Evolutionary conservation across 2,797 vertebrate species (phyloP), one percentile per base, ranked within the genome.

Genomic region (Peromyscus aztecus): DNA sequence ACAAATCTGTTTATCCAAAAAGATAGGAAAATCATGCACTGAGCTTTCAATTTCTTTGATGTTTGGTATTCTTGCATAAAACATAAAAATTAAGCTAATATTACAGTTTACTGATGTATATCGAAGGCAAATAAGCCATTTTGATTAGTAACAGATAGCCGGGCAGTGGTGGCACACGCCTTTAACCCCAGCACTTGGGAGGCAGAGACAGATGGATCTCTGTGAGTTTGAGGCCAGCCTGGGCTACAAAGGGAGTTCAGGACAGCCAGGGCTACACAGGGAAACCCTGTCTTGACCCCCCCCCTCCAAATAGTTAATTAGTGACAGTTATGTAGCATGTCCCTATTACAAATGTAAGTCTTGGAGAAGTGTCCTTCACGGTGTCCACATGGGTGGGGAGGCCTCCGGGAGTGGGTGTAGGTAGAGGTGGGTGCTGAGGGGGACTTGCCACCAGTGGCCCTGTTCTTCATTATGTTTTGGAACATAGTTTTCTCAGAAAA

Each of bases 11-110:
- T 81, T 95, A 67, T 95, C 88, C 67, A 84, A 78, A 93, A 96
- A 96, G 95, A 83, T 52, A 75, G n/a, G 65, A 46, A 90, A 96
- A 96, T 97, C 96, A 97, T 91, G 96, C 93, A 14, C 77, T 75
- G 92, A 94, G 85, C 95, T 91, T 95, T 63, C 12, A n/a, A 76
- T 91, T 82, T 46, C 91, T 95, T 77, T 81, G 31, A 57, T 55
- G n/a, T 94, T 94, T 37, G 43, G 96, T 97, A 34, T 94, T 95
- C 80, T 94, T 91, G 86, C 55, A 24, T 90, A 89, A 91, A 96
- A 78, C 40, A 34, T 57, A 77, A 90, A 95, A 86, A 34, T 46
- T 77, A 57, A 95, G 91, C 21, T 81, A 93, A 91, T 61, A 76
- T 85, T 78, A 67, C 65, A 76, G 71, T 94, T 65, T 49, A 40